Base-by-base conservation (phyloP, 2,797 vertebrate species). In the Catharus ustulatus region DNA sequence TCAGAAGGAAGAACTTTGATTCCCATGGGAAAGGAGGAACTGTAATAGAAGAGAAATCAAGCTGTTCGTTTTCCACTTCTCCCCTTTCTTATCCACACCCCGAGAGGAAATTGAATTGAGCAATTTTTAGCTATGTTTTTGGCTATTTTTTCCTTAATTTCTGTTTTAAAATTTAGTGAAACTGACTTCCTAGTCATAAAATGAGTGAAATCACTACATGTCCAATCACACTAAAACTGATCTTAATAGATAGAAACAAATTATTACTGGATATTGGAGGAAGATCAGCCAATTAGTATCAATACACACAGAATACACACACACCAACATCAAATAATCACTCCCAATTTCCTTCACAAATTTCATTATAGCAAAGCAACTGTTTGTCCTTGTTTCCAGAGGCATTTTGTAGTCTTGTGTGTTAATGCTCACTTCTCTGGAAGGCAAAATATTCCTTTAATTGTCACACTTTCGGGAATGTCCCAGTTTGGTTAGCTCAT, bases 321-420 rank as follows among this genome's bases (percentile, higher is more conserved):
- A 10, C 16, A 54, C 9, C 58, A 62, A 69, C 45, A 34, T 68
- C 54, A 79, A 62, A 43, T 90, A 77, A 90, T 93, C 61, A 58
- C 58, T 91, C 43, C 63, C 38, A 46, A 18, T 90, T 96, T 90
- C 83, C 77, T 90, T 84, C 74, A 51, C 46, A 79, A 51, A 93
- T 90, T 73, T 84, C 38, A 64, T 87, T 89, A 69, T 11, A 38
- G 29, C 43, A 64, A 54, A 90, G 32, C 16, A 48, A 43, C 48
- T 20, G 5, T 83, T 82, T 63, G 17, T 67, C 18, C 12, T 71
- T 86, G 26, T 86, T 93, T 78, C n/a, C 58, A 51, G 74, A 54
- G 54, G 49, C 29, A n/a, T 78, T 88, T 64, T 86, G 27, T 72
- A 64, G 54, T 64, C 21, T 13, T 32, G 2, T 29, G 40, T 46